Conservation (phyloP, 2,113 vertebrate genomes). For the Malurus cyaneus region DNA sequence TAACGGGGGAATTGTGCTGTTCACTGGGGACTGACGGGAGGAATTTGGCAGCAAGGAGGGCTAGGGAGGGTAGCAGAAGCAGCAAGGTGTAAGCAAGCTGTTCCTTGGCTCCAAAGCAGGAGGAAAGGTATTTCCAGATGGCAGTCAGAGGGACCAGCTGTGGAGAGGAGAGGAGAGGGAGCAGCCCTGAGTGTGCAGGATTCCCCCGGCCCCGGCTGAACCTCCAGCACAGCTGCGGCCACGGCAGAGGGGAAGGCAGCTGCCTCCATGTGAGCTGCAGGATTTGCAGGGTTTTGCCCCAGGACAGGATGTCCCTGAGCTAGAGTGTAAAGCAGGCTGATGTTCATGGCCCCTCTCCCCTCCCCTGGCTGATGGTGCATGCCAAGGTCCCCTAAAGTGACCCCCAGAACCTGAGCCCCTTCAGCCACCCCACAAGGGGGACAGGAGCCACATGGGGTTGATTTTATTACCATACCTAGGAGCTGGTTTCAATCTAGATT, state of each 20-base stretch:
- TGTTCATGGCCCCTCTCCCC: neutral
- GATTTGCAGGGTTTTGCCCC: neutral
- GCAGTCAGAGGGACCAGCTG: constrained; percentile 21
- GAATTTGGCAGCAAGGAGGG: neutral
- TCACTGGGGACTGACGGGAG: neutral
- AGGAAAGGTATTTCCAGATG: constrained; percentile 40
- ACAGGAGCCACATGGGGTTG: neutral
- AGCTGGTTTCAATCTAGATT: neutral
- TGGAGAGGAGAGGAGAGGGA: neutral
- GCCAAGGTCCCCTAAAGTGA: neutral
- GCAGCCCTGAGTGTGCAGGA: neutral
- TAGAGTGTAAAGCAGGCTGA: neutral
- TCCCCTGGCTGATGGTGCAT: neutral
- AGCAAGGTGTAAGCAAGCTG: constrained; percentile 41
- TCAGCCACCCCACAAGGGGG: neutral
- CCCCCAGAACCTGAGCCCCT: neutral
- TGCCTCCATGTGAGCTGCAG: rapidly evolving
- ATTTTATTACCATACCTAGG: neutral
- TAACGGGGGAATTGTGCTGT: neutral
- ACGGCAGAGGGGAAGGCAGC: neutral
- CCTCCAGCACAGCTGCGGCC: neutral
- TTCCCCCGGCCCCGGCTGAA: neutral
- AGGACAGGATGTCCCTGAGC: neutral
- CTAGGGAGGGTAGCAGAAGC: neutral
- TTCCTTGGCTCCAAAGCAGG: neutral